phyloP scores from a whole-genome alignment of 2,797 vertebrate species.

The Melanogrammus aeglefinus region DNA sequence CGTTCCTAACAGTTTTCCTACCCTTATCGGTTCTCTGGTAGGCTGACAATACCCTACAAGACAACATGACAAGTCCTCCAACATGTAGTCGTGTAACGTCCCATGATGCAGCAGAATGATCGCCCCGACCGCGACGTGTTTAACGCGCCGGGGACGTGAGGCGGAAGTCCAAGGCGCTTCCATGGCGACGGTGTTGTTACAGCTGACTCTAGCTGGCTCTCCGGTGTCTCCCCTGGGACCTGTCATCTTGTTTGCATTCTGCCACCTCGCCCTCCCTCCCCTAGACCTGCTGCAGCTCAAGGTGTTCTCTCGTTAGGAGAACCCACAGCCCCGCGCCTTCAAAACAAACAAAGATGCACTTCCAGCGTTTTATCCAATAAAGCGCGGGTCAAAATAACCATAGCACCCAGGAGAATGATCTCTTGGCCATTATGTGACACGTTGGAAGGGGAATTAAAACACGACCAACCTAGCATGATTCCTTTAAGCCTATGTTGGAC shows the following conservation, averaged over 20 bases:
- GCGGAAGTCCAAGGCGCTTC: conserved; percentile 34
- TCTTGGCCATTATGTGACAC: neutral
- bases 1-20: conserved; percentile 23
- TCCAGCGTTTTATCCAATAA: neutral
- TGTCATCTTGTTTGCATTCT: conserved; percentile 10
- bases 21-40: neutral
- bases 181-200: conserved; percentile 55
- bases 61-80: neutral
- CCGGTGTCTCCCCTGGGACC: conserved; percentile 32
- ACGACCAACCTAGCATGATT: neutral
- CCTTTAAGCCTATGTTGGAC: neutral
- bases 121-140: neutral
- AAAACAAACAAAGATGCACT: neutral
- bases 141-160: conserved; percentile 29
- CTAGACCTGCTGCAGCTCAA: neutral
- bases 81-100: neutral
- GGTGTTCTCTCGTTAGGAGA: neutral
- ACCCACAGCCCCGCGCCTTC: neutral
- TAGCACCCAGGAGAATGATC: neutral
- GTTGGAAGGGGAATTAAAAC: neutral
- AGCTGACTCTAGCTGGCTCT: conserved; percentile 27
- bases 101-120: neutral
- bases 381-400: neutral
- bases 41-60: neutral
- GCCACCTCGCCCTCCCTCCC: neutral